phyloP scores from a whole-genome alignment of 64 coral and sea anemone species.

The Dendrophyllia cribrosa region DNA sequence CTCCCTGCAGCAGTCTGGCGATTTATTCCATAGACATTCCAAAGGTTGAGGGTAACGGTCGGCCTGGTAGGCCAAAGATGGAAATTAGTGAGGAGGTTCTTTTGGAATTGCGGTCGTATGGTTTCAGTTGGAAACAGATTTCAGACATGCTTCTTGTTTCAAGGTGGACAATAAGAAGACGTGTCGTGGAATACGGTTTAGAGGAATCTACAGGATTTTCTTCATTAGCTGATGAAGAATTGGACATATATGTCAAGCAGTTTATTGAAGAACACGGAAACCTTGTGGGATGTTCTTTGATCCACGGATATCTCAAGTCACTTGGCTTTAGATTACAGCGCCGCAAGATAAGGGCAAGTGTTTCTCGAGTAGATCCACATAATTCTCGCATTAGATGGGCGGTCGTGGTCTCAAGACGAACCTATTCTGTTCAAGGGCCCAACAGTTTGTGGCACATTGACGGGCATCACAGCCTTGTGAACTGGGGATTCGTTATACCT shows the following conservation, averaged over 20 bases:
- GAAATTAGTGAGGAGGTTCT: conserved; percentile 51
- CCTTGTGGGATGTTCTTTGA: conserved; percentile 69
- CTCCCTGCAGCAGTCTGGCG: conserved; percentile 40
- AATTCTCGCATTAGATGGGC: conserved; percentile 74
- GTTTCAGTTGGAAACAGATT: conserved; percentile 70
- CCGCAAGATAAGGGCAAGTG: conserved; percentile 51
- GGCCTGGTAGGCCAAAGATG: conserved; percentile 15
- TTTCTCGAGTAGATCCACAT: conserved; percentile 71
- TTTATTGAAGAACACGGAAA: conserved; percentile 54
- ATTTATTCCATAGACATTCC: conserved; percentile 47
- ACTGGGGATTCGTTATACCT: conserved; percentile 72
- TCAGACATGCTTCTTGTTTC: conserved; percentile 69
- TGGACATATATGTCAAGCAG: conserved; percentile 37
- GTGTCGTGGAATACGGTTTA: conserved; percentile 57
- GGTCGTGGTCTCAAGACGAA: conserved; percentile 36
- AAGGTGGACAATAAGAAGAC: conserved; percentile 64
- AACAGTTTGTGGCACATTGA: conserved; percentile 78
- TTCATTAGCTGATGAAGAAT: conserved; percentile 45
- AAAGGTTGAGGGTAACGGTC: background rate
- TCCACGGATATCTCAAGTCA: conserved; percentile 34
- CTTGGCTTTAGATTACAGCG: conserved; percentile 55
- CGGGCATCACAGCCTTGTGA: conserved; percentile 78
- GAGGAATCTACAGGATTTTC: conserved; percentile 63
- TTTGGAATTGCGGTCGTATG: conserved; percentile 43
- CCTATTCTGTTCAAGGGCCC: conserved; percentile 61